phyloP scores from a whole-genome alignment of 2,888 invertebrate species.

The Platycheirus albimanus region DNA sequence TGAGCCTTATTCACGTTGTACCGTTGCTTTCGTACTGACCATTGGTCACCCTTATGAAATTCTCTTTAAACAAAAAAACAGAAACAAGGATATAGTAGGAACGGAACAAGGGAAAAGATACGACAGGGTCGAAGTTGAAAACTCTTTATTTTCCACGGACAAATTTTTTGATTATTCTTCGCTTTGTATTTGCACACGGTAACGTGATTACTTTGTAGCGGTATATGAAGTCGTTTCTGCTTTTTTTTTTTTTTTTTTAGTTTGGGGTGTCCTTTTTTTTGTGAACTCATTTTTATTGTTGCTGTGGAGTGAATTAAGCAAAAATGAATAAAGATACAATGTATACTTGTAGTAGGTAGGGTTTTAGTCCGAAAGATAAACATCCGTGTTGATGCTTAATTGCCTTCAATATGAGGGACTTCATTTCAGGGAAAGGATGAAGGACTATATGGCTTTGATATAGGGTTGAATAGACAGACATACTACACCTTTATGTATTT shows the following conservation, averaged over 20 bases:
- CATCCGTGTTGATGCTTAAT: constrained; percentile 72
- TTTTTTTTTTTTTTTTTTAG: constrained; percentile 1
- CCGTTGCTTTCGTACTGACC: constrained; percentile 6
- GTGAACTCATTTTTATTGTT: constrained; percentile 39
- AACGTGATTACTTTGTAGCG: constrained; percentile 69
- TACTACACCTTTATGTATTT: background rate
- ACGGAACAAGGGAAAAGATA: constrained; percentile 19
- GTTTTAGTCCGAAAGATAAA: constrained; percentile 70
- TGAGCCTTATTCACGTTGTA: constrained; percentile 29
- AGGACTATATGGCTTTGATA: background rate
- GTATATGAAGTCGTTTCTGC: constrained; percentile 41
- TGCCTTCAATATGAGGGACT: constrained; percentile 64
- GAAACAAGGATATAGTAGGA: background rate
- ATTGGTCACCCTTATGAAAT: constrained; percentile 71
- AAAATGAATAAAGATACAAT: constrained; percentile 38
- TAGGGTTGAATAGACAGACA: background rate
- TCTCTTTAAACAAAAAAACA: constrained; percentile 52
- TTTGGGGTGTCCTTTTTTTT: constrained; percentile 25
- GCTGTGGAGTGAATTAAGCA: constrained; percentile 49
- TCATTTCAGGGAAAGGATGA: constrained; percentile 11
- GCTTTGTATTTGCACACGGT: constrained; percentile 55
- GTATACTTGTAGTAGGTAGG: constrained; percentile 17
- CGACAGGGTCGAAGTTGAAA: constrained; percentile 9
- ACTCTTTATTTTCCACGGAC: constrained; percentile 52
- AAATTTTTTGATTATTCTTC: constrained; percentile 61